Evolutionary conservation across 35 echinoderm and acorn worm genomes (phyloP), one percentile per base, ranked within the genome.

Genomic region (Hemicentrotus pulcherrimus): DNA sequence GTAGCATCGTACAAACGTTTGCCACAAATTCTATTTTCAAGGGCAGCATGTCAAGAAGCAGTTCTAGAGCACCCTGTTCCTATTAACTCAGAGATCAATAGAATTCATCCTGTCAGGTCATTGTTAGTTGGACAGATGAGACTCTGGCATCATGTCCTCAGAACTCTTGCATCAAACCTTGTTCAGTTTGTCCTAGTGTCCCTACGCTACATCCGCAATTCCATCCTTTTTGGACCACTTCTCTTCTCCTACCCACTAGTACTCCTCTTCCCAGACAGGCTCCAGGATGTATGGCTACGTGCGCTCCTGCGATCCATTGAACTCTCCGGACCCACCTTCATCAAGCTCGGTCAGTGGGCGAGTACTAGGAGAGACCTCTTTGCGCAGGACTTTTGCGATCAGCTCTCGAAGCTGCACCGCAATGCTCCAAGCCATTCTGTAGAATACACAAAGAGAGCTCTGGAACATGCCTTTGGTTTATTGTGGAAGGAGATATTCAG

Each of bases 291-390:
- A n/a, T 99, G 98, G 98, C 86, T 97, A 1, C 48, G 88, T 10
- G 33, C 95, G 2, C 91, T 99, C 10, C 86, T 98, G 9, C 92
- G 47, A 46, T 78, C 94, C 4, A 90, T 99, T 45, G 95, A 96
- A 94, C 95, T 95, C 45, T 97, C 97, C 10, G 98, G 98, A 41
- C 98, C 98, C 47, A 98, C 98, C 47, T 99, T 98, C 48, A 96
- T 99, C 32, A 99, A 99, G 92, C 95, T 99, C 31, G 98, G 98
- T 9, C 98, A 99, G 61, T 99, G 98, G 98, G 97, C 97, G 0
- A 99, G 98, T 95, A 98, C 98, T 7, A 96, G 98, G 47, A 91
- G 98, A 60, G 97, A 99, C 91, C 45, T 99, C 7, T 99, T 99
- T 58, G 92, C 97, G 19, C 32, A 95, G 32, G 95, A 95, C 4